Base-by-base conservation (phyloP, 2,113 vertebrate genomes). In the Engystomops pustulosus region DNA sequence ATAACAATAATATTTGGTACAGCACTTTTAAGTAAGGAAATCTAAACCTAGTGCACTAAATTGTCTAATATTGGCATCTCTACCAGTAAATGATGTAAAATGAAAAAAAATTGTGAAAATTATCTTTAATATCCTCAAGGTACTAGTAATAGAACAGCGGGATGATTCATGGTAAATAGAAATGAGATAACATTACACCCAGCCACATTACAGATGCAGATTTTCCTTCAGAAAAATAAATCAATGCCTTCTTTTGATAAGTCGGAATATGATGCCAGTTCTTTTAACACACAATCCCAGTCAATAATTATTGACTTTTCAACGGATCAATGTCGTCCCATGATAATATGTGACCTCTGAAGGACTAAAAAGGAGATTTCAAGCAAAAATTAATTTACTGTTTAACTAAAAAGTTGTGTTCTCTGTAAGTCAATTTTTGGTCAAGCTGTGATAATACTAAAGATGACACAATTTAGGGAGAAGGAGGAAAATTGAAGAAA, bases 341-440 rank as follows among this genome's bases (percentile, higher is more conserved):
- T 88, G 89, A 85, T 85, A 76, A 27, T 89, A 89, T 86, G 88
- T 88, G 91, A 91, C 90, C 92, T 93, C 91, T 92, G 87, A 92
- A 92, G 92, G 89, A 91, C 90, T 88, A 2, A 89, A 87, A 38
- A 7, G 83, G 55, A 47, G 69, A 76, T 55, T 55, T 88, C 86
- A 70, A 90, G 90, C 91, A 90, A 86, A 89, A 91, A 88, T 89
- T 91, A 92, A 93, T 93, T 89, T 89, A 88, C 86, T 65, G 87
- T 92, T 90, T 23, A 85, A 68, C 85, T 92, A 94, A 92, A 91
- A 90, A 90, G 91, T 90, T 90, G 90, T 85, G 86, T 80, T 67
- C 90, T 87, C 86, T 25, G 90, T 88, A 91, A 85, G 84, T 90
- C 89, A 87, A 75, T 87, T 86, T 78, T 79, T 72, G 86, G 67